Evolutionary conservation across 1,140 invertebrate species (phyloP).

Genomic region (Trachymyrmex septentrionalis): DNA sequence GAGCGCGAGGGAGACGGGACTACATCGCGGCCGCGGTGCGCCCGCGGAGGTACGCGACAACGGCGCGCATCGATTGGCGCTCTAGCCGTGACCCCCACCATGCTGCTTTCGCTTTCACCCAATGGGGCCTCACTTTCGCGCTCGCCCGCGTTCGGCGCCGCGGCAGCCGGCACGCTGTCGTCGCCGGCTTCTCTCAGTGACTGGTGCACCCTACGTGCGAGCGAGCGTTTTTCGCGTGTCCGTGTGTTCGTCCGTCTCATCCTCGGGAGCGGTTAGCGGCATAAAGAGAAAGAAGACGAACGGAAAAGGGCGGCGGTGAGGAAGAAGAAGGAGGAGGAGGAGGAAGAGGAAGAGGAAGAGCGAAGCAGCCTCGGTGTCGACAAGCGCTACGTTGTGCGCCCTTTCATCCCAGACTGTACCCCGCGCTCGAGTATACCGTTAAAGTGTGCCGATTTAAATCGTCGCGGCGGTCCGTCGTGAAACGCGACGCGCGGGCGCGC

Average conservation of each 20-base stretch:
- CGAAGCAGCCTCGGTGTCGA: slow-evolving; percentile 53
- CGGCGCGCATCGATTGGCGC: slow-evolving; percentile 85
- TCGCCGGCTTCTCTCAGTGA: slow-evolving; percentile 81
- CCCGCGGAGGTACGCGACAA: slow-evolving; percentile 69
- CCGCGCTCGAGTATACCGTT: background rate
- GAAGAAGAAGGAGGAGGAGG: background rate
- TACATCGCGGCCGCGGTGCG: slow-evolving; percentile 8
- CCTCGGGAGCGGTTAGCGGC: slow-evolving; percentile 34
- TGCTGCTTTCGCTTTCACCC: slow-evolving; percentile 86
- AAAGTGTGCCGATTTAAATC: slow-evolving; percentile 39
- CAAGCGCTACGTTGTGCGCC: slow-evolving; percentile 30
- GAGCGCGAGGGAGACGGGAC: slow-evolving; percentile 12
- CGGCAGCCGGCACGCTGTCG: slow-evolving; percentile 79
- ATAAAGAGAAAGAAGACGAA: slow-evolving; percentile 51
- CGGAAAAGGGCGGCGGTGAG: background rate
- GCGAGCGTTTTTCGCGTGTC: slow-evolving; percentile 76
- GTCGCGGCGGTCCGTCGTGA: slow-evolving; percentile 28
- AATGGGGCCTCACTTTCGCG: slow-evolving; percentile 87
- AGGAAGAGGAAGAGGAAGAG: too few relatives aligned
- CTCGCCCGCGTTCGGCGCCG: slow-evolving; percentile 80
- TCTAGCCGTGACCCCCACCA: slow-evolving; percentile 86
- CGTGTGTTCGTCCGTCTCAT: slow-evolving; percentile 70
- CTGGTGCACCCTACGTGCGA: slow-evolving; percentile 83
- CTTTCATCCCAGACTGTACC: background rate
- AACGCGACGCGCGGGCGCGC: slow-evolving; percentile 50